Conservation (phyloP, 2,888 invertebrate genomes). For the Theretra japonica region DNA sequence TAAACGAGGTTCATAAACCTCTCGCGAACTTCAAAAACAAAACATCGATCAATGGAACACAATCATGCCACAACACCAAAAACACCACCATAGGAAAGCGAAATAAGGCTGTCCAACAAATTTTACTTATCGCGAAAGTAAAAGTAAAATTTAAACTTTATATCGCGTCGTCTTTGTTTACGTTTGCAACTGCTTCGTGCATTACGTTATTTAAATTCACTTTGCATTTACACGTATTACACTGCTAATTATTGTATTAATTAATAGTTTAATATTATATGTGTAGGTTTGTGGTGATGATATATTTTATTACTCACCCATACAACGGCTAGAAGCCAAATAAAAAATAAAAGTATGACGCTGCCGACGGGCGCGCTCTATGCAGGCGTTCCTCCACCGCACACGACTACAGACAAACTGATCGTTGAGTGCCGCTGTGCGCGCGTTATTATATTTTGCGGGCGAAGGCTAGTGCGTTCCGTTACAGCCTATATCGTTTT, state of each 20-base stretch:
- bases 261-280: background rate
- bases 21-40: background rate
- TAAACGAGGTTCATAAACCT: background rate
- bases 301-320: conserved; percentile 70
- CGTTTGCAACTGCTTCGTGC: conserved; percentile 8
- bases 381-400: conserved; percentile 60
- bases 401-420: conserved; percentile 75
- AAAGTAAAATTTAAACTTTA: background rate
- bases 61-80: conserved; percentile 3
- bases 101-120: background rate
- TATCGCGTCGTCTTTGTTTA: conserved; percentile 31
- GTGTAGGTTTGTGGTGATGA: conserved; percentile 13
- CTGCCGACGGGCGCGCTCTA: conserved; percentile 73
- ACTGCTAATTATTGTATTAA: background rate
- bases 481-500: conserved; percentile 32
- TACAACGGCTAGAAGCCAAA: conserved; percentile 86
- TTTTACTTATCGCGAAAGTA: background rate
- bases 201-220: background rate
- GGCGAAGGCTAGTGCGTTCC: conserved; percentile 49
- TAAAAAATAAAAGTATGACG: conserved; percentile 82
- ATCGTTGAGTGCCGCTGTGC: conserved; percentile 63
- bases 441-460: conserved; percentile 66
- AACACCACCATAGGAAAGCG: background rate
- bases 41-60: conserved; percentile 1
- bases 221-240: conserved; percentile 5